Conservation (phyloP, 2,113 vertebrate species). For the Pimephales promelas region DNA sequence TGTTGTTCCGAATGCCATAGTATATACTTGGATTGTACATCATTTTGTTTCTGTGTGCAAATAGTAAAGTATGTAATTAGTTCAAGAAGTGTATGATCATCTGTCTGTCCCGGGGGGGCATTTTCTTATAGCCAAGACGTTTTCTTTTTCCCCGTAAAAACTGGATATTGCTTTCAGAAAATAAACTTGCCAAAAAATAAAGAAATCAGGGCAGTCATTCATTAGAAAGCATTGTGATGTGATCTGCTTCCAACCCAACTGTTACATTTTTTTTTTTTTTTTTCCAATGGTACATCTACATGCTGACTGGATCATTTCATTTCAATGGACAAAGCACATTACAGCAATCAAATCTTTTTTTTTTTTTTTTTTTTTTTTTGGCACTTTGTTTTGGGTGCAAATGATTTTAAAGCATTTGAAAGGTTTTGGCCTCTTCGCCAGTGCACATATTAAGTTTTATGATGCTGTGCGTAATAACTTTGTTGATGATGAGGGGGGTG, state of each 20-base stretch:
- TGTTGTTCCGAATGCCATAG: not conserved
- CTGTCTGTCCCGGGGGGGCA: constrained; percentile 15
- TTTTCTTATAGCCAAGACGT: constrained; percentile 37
- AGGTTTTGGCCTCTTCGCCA: not conserved
- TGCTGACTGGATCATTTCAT: not conserved
- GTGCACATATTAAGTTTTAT: constrained; percentile 16
- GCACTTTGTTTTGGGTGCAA: constrained; percentile 19
- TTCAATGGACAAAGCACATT: not conserved
- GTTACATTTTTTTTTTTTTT: constrained; percentile 6
- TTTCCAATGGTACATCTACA: not conserved
- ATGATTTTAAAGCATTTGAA: constrained; percentile 1
- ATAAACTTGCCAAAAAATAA: constrained; percentile 24
- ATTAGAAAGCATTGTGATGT: not conserved
- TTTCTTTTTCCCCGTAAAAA: constrained; percentile 1
- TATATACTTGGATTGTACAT: not conserved
- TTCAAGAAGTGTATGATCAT: not conserved
- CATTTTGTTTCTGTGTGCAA: constrained; percentile 8
- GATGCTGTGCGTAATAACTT: not conserved
- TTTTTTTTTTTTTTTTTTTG: not conserved
- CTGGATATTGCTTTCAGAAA: not conserved
- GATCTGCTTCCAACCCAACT: not conserved
- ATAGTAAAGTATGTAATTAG: not conserved
- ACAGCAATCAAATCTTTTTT: not conserved
- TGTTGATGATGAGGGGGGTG: not conserved
- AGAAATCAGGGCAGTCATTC: not conserved